Evolutionary conservation across 2,797 vertebrate species (phyloP).

Genomic region (Mormyrus hasselquistii): DNA sequence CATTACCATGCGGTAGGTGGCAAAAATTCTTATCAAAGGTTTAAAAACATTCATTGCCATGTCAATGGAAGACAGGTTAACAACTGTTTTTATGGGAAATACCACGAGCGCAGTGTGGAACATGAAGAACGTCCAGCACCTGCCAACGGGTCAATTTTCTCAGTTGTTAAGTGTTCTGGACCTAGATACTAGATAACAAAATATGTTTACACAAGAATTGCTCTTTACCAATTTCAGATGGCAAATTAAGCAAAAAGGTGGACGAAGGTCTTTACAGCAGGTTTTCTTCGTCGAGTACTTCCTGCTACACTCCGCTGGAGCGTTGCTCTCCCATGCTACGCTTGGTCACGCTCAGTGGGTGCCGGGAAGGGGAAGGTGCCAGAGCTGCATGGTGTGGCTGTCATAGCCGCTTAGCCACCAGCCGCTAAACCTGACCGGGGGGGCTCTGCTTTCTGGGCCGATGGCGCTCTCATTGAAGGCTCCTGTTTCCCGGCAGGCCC

Average conservation of each 20-base stretch:
- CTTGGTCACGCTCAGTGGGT: background rate
- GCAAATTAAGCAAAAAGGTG: background rate
- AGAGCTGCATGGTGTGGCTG: constrained; percentile 60
- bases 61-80: background rate
- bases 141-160: background rate
- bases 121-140: background rate
- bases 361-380: constrained; percentile 27
- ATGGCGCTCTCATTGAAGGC: constrained; percentile 45
- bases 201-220: background rate
- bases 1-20: background rate
- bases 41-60: background rate
- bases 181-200: background rate
- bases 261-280: background rate
- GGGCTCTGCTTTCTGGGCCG: constrained; percentile 60
- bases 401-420: constrained; percentile 57
- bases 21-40: background rate
- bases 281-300: background rate
- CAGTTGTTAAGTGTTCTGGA: background rate
- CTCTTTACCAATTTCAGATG: background rate
- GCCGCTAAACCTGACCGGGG: constrained; percentile 47
- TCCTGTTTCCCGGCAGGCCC: constrained; percentile 46
- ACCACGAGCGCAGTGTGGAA: background rate
- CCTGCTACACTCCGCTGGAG: background rate
- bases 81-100: background rate
- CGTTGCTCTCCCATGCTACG: background rate